A percentile compares a stretch with the other conserved stretches of the same genome.
Conservation (phyloP, 2,797 vertebrate genomes). For the Rhinatrema bivittatum region DNA sequence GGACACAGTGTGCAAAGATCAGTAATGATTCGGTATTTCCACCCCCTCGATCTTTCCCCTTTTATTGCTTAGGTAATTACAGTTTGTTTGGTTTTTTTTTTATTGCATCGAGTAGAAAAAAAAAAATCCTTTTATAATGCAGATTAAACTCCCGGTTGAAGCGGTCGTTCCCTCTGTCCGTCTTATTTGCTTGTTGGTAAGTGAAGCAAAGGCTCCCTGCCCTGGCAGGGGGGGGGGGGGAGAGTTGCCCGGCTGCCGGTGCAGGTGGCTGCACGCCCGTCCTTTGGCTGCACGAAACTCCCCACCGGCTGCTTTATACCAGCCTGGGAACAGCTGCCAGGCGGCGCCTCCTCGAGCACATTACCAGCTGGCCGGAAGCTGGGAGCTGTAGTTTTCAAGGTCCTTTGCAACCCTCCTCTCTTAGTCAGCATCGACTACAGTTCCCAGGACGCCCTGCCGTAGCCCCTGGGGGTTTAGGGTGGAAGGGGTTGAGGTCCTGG, state of each 20-base stretch:
- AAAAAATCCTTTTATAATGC: no score
- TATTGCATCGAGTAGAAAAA: no score
- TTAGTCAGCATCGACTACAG: not conserved
- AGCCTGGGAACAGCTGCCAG: not conserved
- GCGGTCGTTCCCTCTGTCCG: no score
- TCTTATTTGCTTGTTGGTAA: not conserved
- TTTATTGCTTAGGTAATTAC: no score
- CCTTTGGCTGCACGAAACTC: slow-evolving; percentile 63
- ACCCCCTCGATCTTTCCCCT: no score
- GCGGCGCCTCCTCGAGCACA: not conserved
- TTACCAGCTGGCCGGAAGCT: slow-evolving; percentile 1
- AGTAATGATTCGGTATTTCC: no score
- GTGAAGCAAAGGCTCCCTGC: not conserved
- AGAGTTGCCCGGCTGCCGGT: not conserved
- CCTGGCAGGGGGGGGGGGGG: no score
- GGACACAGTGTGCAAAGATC: no score
- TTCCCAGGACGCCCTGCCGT: not conserved
- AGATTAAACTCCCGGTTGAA: no score
- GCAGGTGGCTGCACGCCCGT: slow-evolving; percentile 31
- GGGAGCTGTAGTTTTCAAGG: slow-evolving; percentile 9
- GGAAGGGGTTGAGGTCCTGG: no score
- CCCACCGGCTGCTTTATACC: slow-evolving; percentile 22
- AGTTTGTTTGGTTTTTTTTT: no score
- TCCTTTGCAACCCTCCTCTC: not conserved
- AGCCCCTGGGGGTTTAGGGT: no score